Conservation (phyloP, 2,888 invertebrate genomes). For the Tetragonula carbonaria region DNA sequence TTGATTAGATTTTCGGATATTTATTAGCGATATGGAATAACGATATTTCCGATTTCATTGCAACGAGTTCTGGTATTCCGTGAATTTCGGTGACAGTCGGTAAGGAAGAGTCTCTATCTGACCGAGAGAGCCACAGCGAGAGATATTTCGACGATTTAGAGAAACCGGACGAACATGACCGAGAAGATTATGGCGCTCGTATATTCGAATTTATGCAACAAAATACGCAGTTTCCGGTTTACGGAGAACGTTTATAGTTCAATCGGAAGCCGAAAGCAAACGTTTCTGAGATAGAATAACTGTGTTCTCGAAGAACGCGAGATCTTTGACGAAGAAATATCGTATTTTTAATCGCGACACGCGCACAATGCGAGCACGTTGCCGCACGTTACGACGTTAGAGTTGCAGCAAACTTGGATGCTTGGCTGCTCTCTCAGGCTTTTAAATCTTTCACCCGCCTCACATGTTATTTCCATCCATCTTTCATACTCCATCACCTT, state of each 20-base stretch:
- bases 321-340: neutral
- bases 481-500: conserved; percentile 39
- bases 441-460: conserved; percentile 19
- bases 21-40: neutral
- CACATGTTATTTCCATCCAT: conserved; percentile 28
- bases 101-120: neutral
- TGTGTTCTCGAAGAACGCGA: no score
- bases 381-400: neutral
- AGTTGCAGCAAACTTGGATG: neutral
- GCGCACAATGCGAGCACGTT: neutral
- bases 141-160: neutral
- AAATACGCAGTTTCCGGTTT: neutral
- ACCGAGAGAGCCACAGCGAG: neutral
- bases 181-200: neutral
- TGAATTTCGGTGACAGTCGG: no score
- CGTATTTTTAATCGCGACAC: neutral
- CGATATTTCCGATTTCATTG: neutral
- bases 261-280: neutral
- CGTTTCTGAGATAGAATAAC: no score
- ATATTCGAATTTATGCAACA: neutral
- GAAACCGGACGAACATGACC: neutral
- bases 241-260: neutral
- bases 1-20: neutral
- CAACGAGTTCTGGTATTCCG: neutral
- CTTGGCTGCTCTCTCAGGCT: neutral